Evolutionary conservation across 64 coral and sea anemone species (phyloP).

Genomic region (Trachythela sp.): DNA sequence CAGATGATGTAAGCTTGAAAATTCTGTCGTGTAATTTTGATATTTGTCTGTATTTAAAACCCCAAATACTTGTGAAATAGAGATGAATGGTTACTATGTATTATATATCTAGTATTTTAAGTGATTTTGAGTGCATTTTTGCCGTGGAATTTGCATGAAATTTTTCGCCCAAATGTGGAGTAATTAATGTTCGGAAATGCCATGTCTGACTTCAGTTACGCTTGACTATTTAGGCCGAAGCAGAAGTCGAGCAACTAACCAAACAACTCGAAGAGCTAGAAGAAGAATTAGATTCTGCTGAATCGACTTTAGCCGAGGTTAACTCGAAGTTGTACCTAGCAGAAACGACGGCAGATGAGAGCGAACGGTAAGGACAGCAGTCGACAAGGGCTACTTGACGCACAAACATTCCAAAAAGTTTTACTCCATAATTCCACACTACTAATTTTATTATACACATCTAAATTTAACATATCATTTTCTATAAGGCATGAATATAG

Average conservation of each 20-base stretch:
- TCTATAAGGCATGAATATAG: not conserved
- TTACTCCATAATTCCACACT: not conserved
- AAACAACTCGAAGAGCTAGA: constrained; percentile 10
- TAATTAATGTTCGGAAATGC: not conserved
- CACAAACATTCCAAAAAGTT: not conserved
- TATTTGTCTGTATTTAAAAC: not conserved
- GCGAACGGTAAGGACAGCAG: not conserved
- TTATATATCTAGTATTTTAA: not conserved
- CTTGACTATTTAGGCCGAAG: not conserved
- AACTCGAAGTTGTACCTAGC: not conserved
- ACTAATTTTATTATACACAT: not conserved
- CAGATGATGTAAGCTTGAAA: not conserved
- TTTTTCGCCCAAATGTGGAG: not conserved
- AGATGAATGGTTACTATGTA: not conserved
- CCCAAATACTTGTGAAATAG: not conserved
- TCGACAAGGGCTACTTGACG: not conserved
- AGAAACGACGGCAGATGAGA: constrained; percentile 20
- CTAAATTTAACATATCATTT: not conserved
- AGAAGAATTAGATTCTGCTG: not conserved
- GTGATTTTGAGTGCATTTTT: not conserved
- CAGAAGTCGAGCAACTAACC: not conserved
- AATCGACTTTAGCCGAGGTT: not conserved
- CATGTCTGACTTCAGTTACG: not conserved
- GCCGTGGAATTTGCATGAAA: not conserved
- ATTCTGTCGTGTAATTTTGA: not conserved